Evolutionary conservation across 2,113 vertebrate species (phyloP).

Genomic region (Todiramphus saurophagus): DNA sequence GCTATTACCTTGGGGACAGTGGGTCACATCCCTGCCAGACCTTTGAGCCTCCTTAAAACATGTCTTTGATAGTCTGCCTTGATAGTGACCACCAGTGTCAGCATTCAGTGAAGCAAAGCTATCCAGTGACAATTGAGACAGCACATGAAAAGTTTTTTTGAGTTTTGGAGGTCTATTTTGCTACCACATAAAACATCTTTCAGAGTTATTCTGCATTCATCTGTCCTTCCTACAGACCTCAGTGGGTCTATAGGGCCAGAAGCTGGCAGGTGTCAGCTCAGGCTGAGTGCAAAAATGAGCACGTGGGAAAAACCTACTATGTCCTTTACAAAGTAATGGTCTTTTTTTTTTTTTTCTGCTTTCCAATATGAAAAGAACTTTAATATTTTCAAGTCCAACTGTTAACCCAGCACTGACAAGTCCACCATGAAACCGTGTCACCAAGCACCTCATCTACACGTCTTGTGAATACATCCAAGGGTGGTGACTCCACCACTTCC

Average conservation of each 20-base stretch:
- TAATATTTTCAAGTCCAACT: too few relatives aligned
- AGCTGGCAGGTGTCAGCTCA: neutral
- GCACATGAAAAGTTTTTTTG: neutral
- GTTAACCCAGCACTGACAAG: too few relatives aligned
- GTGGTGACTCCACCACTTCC: too few relatives aligned
- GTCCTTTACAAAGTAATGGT: neutral
- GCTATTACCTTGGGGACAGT: neutral
- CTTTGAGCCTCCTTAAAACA: neutral
- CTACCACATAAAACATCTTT: neutral
- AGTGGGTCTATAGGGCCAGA: neutral
- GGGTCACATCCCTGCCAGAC: neutral
- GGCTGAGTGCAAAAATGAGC: neutral
- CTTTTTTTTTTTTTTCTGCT: neutral
- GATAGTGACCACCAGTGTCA: neutral
- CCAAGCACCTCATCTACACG: too few relatives aligned
- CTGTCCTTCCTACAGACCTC: neutral
- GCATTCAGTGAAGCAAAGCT: neutral
- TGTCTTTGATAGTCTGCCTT: neutral
- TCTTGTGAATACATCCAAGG: too few relatives aligned
- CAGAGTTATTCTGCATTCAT: neutral
- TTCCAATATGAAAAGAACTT: neutral
- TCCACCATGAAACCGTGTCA: too few relatives aligned
- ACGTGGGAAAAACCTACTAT: neutral
- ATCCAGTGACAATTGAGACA: neutral
- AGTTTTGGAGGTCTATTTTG: neutral